Evolutionary conservation across 1,140 invertebrate genomes (phyloP), one percentile per base, ranked within the genome.

Genomic region (Hypsibius dujardini): DNA sequence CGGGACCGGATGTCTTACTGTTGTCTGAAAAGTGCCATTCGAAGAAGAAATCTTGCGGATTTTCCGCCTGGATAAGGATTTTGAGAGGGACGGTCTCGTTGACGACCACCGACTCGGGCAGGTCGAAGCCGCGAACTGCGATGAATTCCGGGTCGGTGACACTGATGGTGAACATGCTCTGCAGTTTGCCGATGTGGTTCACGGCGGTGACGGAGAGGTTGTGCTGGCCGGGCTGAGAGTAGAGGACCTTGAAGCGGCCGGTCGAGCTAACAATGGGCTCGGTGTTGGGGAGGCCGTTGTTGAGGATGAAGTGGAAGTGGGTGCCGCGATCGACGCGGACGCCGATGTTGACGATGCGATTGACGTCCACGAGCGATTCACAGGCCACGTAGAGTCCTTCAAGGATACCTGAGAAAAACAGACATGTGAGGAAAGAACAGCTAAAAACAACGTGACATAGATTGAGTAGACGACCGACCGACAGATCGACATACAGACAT

Each of bases 11-110:
- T 3, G 7, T 42, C 3, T 14, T 7, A 3, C 3, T 67, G 7
- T 67, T 67, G 45, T 67, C 62, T 14, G 62, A 14, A 42, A 67
- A 67, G 7, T 14, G 3, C 62, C 62, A 67, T 42, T 67, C 62
- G 62, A 67, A 14, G 3, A 67, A 7, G 45, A 3, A 14, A 42
- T 67, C 42, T 3, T 42, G 62, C 3, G 45, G 42, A 67, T 3
- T 42, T 14, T 67, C 62, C 7, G 3, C 45, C 3, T 67, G 3
- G 12, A 42, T 7, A 3, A 67, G 12, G 7, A 67, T 42, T 67
- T 42, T 42, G 3, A 67, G 3, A 7, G 62, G 7, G 7, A 42
- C 45, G 3, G 62, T 7, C 62, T 67, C 62, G 62, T 67, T 67
- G 62, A 67, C 62, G 3, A 67, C 62, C 62, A 42, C 62, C 7